phyloP scores from a whole-genome alignment of 2,113 vertebrate species.

The Sylvietta virens region DNA sequence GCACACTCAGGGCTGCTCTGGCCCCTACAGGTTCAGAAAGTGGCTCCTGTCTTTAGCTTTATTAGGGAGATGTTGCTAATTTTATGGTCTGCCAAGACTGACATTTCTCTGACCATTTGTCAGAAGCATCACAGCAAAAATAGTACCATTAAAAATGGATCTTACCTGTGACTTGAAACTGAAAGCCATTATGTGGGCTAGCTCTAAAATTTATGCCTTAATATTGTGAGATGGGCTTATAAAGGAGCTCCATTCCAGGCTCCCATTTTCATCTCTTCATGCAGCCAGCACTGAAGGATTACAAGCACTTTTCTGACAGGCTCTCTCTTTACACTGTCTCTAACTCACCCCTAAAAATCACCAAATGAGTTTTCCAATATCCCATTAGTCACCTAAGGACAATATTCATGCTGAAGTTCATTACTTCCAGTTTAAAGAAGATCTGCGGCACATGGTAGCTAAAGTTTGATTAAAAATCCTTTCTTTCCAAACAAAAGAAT shows the following conservation, averaged over 20 bases:
- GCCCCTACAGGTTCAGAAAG: not conserved
- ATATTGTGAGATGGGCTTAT: not conserved
- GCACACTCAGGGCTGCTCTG: not conserved
- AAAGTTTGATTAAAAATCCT: not conserved
- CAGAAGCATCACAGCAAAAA: constrained; percentile 29
- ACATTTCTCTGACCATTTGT: constrained; percentile 14
- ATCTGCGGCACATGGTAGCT: not conserved
- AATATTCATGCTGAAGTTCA: not conserved
- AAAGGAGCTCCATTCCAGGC: not conserved
- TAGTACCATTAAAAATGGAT: constrained; percentile 38
- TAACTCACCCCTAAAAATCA: not conserved
- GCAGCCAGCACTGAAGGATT: not conserved
- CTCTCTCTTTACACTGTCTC: not conserved
- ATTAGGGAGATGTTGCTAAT: not conserved
- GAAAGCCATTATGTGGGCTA: not conserved
- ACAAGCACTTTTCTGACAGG: not conserved
- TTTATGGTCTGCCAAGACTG: not conserved
- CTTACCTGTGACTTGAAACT: not conserved
- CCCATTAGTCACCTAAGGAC: not conserved
- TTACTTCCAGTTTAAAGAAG: not conserved
- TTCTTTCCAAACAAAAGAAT: not conserved
- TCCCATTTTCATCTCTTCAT: not conserved
- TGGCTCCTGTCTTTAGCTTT: not conserved
- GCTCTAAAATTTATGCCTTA: constrained; percentile 12
- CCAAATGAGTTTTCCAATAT: not conserved